Base-by-base conservation (phyloP, 2,888 invertebrate genomes). In the Drosophila limbata region DNA sequence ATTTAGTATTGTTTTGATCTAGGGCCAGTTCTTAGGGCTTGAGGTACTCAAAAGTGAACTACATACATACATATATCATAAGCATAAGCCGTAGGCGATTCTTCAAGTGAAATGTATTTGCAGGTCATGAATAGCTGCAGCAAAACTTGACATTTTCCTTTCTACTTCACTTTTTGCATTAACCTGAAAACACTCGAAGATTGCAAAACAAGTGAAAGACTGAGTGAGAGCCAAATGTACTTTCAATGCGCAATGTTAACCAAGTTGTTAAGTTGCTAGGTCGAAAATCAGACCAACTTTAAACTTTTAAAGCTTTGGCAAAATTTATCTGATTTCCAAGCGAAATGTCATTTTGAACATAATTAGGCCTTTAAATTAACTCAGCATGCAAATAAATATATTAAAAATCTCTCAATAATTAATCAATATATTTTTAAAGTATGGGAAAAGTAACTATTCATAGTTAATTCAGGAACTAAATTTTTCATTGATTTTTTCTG, bases 1-100 rank as follows among this genome's bases (percentile, higher is more conserved):
- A 62, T 77, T 77, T 74, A 74, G 73, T 57, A 65, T 66, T 73
- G 73, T 69, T 56, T 45, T 60, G 40, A 42, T 37, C 48, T 48
- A 31, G 56, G 53, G 47, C 61, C 53, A 15, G 35, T 53, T 31
- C 67, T 45, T 52, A 64, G 48, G 72, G 68, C 60, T 64, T 51
- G 77, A 77, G 69, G 48, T 52, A 40, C 77, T 73, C 69, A 44
- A 76, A 76, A 73, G 73, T 76, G 65, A 59, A 55, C 76, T 52
- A 37, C 37, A 37, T 31, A 31, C 31, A 31, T 31, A n/a, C n/a
- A 31, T 37, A 69, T 65, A 48, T 53, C 59, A 45, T 69, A 45
- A 39, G 51, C 57, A 47, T 75, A 76, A 76, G 56, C 73, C 73
- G 55, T 44, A 48, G 69, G 64, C 69, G 44, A 73, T 77, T 57